These are phyloP conservation scores for Lagodon rhomboides DNA, from an alignment of 2,797 vertebrate genomes.

Conservation along the genomic window DNA sequence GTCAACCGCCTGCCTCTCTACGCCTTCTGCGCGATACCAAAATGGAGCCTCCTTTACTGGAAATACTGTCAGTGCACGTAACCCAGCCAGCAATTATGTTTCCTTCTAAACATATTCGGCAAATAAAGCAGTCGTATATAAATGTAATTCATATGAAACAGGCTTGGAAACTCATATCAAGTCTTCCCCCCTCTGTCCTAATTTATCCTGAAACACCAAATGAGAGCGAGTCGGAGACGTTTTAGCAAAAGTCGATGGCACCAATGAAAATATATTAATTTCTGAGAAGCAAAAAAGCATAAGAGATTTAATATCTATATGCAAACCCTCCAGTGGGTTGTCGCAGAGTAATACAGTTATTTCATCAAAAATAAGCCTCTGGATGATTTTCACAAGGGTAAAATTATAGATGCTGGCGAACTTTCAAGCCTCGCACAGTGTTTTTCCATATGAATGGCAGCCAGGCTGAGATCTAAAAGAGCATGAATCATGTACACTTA, in stretches of 20 bases:
- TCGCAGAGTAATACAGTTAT: constrained; percentile 35
- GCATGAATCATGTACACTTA: constrained; percentile 7
- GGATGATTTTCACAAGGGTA: constrained; percentile 39
- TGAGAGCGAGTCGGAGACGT: constrained; percentile 11
- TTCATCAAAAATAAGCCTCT: constrained; percentile 43
- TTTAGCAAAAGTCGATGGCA: constrained; percentile 17
- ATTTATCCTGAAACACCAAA: constrained; percentile 7
- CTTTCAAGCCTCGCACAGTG: constrained; percentile 17
- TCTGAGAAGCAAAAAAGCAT: constrained; percentile 35
- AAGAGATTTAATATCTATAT: constrained; percentile 46
- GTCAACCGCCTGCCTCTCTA: not conserved
- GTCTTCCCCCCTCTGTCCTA: constrained; percentile 17
- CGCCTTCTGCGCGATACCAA: not conserved
- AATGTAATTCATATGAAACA: constrained; percentile 31
- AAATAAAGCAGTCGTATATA: constrained; percentile 16
- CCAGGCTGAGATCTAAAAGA: constrained; percentile 25
- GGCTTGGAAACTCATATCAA: too few relatives aligned
- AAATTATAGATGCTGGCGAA: constrained; percentile 42
- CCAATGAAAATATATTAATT: constrained; percentile 19
- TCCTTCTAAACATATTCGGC: constrained; percentile 7
- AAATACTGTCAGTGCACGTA: not conserved
- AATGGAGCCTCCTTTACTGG: constrained; percentile 13
- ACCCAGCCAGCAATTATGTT: constrained; percentile 16
- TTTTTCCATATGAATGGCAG: constrained; percentile 42
- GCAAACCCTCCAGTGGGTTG: constrained; percentile 23